Evolutionary conservation across 2,888 invertebrate species (phyloP), one percentile per base, ranked within the genome.

Genomic region (Allygus modestus): DNA sequence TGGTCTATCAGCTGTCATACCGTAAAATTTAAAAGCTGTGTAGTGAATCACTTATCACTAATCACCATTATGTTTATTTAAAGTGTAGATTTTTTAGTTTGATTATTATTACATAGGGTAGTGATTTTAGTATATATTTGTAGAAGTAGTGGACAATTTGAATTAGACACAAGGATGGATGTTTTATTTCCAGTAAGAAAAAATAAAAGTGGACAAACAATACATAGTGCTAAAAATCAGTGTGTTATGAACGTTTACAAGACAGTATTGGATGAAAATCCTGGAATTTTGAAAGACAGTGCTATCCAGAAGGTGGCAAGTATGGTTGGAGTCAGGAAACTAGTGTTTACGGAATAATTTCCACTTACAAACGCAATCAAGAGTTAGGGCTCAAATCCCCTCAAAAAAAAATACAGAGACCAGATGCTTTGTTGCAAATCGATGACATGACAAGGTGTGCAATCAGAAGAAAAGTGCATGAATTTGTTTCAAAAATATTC

Each of bases 161-260:
- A 41, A 41, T 41, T 12, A 9, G n/a, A n/a, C n/a, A n/a, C n/a
- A n/a, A n/a, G n/a, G n/a, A n/a, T n/a, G n/a, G n/a, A n/a, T n/a
- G n/a, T n/a, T n/a, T n/a, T n/a, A n/a, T n/a, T n/a, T n/a, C 51
- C 51, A 51, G 51, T 51, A 9, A 51, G 51, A n/a, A 51, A 51
- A 51, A 51, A 51, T 17, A 51, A 51, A 51, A 51, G 51, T 51
- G 51, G 51, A 51, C 51, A 51, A 17, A 17, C n/a, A 51, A 51
- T 51, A 51, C n/a, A 51, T 51, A 51, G 51, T 51, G n/a, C 2
- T 51, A n/a, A 51, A 51, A 51, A 51, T 9, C 2, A 51, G 51
- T 51, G 51, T 51, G 51, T 51, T 51, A 51, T 51, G 2, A 51
- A 51, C 51, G n/a, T 51, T 51, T 51, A 51, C 51, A 51, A 51